phyloP scores from a whole-genome alignment of 2,113 vertebrate genomes.

The Oriolus oriolus region DNA sequence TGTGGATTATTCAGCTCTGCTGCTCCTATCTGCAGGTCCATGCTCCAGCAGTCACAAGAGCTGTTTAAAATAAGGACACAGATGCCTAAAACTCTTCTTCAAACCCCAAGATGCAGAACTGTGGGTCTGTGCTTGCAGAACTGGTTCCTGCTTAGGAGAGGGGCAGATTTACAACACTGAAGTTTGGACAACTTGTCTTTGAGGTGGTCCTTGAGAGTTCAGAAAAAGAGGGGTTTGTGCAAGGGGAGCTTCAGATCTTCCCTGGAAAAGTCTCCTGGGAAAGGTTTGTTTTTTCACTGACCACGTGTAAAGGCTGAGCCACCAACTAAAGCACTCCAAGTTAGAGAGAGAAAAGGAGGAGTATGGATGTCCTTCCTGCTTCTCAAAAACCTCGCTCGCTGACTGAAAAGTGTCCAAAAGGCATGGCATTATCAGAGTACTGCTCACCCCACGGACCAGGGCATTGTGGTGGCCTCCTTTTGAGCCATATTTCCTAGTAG shows the following conservation, averaged over 20 bases:
- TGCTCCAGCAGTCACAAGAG: slow-evolving; percentile 53
- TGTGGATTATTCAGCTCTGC: slow-evolving; percentile 62
- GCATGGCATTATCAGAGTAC: not conserved
- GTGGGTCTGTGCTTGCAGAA: not conserved
- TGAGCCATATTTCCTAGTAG: no score
- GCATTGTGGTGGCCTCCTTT: no score
- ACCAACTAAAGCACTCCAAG: not conserved
- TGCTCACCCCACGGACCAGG: accelerated
- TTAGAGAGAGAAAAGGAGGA: not conserved
- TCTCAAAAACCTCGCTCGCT: not conserved
- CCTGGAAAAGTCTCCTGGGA: not conserved
- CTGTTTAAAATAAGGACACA: slow-evolving; percentile 53
- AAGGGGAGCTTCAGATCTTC: not conserved
- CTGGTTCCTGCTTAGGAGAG: not conserved
- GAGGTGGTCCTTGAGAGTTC: not conserved
- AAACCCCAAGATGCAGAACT: slow-evolving; percentile 38
- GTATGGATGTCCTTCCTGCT: not conserved
- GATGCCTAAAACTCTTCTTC: slow-evolving; percentile 37
- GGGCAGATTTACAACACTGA: not conserved
- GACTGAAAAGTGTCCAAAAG: not conserved
- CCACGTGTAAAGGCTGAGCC: not conserved
- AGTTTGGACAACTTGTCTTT: not conserved
- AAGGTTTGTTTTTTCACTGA: not conserved
- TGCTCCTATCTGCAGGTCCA: slow-evolving; percentile 32
- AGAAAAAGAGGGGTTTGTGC: not conserved